These are phyloP conservation scores for Platycheirus rosarum DNA, from an alignment of 2,888 invertebrate genomes.

Conservation along the genomic window DNA sequence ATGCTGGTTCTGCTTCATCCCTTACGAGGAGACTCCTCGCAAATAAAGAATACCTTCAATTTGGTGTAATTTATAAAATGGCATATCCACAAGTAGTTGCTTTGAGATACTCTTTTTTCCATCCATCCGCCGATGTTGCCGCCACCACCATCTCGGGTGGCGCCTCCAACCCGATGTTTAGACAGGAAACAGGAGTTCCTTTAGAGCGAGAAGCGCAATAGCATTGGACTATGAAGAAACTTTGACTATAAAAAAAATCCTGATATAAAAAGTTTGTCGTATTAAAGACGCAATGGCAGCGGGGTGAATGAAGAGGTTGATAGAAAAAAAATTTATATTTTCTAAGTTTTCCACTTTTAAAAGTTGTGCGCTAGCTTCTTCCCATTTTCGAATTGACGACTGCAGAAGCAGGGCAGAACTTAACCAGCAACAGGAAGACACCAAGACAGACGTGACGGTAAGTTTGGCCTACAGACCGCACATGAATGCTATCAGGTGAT, in stretches of 20 bases:
- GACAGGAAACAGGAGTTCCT: background rate
- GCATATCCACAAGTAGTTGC: conserved; percentile 74
- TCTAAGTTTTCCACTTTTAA: conserved; percentile 74
- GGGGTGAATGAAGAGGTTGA: background rate
- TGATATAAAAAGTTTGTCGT: conserved; percentile 62
- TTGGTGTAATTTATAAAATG: conserved; percentile 74
- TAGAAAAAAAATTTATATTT: conserved; percentile 63
- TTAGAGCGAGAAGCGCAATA: background rate
- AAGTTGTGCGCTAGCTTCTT: conserved; percentile 69
- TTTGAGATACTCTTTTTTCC: conserved; percentile 47
- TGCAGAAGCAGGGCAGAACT: conserved; percentile 29
- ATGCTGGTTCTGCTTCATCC: background rate
- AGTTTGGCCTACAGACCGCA: conserved; percentile 64
- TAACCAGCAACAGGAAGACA: conserved; percentile 53
- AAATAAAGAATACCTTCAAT: conserved; percentile 74
- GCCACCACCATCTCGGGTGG: background rate
- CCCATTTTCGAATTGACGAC: conserved; percentile 64
- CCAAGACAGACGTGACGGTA: conserved; percentile 33
- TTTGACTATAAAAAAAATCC: conserved; percentile 52
- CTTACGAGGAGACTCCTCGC: conserved; percentile 38
- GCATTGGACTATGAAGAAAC: conserved; percentile 35
- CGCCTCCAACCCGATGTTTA: too few species aligned
- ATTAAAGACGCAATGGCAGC: background rate
- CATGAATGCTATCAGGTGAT: conserved; percentile 69
- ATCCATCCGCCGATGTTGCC: too few species aligned